phyloP scores from a whole-genome alignment of 2,888 invertebrate species.

The Sussaba pulchella region DNA sequence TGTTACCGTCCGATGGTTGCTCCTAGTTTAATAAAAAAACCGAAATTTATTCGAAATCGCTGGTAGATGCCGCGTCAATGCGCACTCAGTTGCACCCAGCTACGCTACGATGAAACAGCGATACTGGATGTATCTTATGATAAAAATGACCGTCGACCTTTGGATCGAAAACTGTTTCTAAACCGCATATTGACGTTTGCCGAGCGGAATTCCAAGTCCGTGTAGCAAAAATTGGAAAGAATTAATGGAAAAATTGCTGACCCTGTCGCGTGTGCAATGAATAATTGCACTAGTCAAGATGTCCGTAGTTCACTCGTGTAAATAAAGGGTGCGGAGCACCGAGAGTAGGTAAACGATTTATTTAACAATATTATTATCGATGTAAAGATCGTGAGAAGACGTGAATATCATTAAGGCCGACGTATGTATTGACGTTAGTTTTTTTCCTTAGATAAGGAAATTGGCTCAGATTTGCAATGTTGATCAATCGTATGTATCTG shows the following conservation, averaged over 20 bases:
- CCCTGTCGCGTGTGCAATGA: background rate
- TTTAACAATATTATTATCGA: background rate
- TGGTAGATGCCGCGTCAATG: no score
- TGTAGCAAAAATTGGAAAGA: background rate
- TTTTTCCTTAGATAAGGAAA: background rate
- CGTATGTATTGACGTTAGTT: slow-evolving; percentile 3
- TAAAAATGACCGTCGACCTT: slow-evolving; percentile 22
- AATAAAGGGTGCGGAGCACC: background rate
- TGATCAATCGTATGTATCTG: background rate
- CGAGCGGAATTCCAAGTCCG: background rate
- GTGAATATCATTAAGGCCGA: background rate
- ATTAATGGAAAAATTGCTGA: background rate
- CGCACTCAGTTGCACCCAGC: no score
- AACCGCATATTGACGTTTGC: background rate
- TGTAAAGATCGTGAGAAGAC: background rate
- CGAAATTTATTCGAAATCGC: background rate
- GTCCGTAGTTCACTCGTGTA: background rate
- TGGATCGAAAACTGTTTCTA: slow-evolving; percentile 13
- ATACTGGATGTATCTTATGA: background rate
- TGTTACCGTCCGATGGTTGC: no score
- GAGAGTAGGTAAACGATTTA: background rate
- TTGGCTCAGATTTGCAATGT: slow-evolving; percentile 6
- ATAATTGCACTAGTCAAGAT: background rate
- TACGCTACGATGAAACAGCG: background rate
- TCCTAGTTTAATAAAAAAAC: no score